Percentiles rank a stretch among this genome's conserved stretches.
Evolutionary conservation across 1,140 invertebrate species (phyloP).

Genomic region (Solenopsis fugax): DNA sequence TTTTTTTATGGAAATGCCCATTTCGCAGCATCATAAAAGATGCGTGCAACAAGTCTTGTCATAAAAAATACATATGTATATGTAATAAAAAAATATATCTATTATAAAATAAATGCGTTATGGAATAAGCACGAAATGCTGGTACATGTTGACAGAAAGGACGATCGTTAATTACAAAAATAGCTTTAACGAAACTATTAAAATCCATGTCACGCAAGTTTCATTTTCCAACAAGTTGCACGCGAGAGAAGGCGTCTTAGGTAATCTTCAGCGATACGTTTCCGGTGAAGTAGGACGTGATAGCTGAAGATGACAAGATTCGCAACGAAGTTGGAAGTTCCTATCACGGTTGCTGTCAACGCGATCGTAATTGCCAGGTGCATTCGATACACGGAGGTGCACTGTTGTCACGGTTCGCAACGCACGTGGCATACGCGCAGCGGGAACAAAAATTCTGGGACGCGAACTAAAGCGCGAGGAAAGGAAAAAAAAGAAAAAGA

Average conservation of each 20-base stretch:
- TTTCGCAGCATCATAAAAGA: conserved; percentile 31
- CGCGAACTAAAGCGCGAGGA: not conserved
- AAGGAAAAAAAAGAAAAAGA: not conserved
- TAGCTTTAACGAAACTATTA: not conserved
- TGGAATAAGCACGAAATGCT: not conserved
- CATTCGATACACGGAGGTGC: too few relatives aligned
- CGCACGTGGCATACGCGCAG: not conserved
- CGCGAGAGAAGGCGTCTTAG: not conserved
- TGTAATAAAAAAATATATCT: too few relatives aligned
- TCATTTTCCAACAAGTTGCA: conserved; percentile 4
- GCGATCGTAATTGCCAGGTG: not conserved
- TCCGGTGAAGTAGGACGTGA: not conserved
- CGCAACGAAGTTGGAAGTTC: conserved; percentile 20
- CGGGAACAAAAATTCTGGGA: not conserved
- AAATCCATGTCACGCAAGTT: not conserved
- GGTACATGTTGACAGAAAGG: too few relatives aligned
- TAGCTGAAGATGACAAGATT: not conserved
- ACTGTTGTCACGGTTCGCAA: not conserved
- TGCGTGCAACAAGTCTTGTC: conserved; percentile 46
- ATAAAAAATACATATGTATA: too few relatives aligned
- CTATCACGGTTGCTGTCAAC: not conserved
- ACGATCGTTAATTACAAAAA: conserved; percentile 1
- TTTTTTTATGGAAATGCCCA: not conserved
- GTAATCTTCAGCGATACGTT: not conserved
- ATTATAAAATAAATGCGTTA: not conserved